phyloP scores from a whole-genome alignment of 2,113 vertebrate species.

The Amphiprion percula region DNA sequence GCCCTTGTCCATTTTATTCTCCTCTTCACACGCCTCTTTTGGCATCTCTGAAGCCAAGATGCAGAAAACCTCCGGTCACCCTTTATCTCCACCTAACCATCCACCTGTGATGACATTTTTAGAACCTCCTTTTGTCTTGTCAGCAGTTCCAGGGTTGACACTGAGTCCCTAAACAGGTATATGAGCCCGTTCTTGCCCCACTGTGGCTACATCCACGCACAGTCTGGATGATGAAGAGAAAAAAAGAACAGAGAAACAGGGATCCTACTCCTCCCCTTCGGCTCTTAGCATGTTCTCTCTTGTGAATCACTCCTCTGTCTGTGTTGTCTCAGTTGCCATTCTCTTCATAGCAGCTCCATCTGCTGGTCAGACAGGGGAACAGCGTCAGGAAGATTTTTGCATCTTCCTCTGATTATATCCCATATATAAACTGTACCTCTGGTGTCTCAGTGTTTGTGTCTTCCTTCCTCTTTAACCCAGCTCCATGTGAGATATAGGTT shows the following conservation, averaged over 20 bases:
- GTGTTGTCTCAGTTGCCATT: slow-evolving; percentile 36
- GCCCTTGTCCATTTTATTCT: background rate
- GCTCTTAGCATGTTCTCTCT: slow-evolving; percentile 49
- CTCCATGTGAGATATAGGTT: background rate
- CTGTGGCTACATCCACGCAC: background rate
- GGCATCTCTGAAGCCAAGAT: background rate
- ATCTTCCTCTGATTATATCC: background rate
- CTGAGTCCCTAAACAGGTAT: slow-evolving; percentile 1
- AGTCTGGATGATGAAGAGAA: slow-evolving; percentile 10
- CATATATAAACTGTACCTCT: background rate
- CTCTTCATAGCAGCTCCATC: slow-evolving; percentile 72
- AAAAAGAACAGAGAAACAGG: slow-evolving; percentile 18
- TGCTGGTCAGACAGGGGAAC: slow-evolving; percentile 62
- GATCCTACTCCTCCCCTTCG: slow-evolving; percentile 25
- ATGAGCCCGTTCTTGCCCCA: background rate
- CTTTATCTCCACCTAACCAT: background rate
- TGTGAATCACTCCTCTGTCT: slow-evolving; percentile 44
- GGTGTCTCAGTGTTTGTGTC: slow-evolving; percentile 4
- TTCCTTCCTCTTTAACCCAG: slow-evolving; percentile 3
- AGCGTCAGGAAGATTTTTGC: background rate
- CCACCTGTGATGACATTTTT: slow-evolving; percentile 9
- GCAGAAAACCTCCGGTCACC: background rate
- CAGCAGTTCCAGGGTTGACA: background rate
- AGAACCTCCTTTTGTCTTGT: background rate
- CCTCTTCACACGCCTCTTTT: background rate